These are phyloP conservation scores for Vanessa atalanta DNA, from an alignment of 1,140 invertebrate genomes.

Conservation along the genomic window DNA sequence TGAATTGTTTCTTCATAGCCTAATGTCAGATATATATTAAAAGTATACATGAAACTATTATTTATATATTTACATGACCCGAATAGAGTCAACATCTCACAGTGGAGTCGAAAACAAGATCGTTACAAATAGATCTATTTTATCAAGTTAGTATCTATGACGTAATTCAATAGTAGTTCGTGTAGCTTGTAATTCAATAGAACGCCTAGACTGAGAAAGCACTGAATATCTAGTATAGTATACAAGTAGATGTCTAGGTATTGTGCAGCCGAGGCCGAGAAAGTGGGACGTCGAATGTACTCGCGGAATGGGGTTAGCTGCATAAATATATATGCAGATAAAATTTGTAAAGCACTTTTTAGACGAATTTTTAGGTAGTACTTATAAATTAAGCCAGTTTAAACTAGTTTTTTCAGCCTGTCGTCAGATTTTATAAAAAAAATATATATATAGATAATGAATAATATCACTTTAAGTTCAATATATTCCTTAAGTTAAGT, in stretches of 20 bases:
- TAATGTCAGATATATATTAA: too few relatives aligned
- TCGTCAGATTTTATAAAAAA: not conserved
- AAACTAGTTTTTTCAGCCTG: not conserved
- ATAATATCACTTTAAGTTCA: too few relatives aligned
- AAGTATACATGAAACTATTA: too few relatives aligned
- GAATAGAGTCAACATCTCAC: not conserved
- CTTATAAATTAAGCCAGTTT: not conserved
- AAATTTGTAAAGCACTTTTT: not conserved
- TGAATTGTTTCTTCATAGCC: too few relatives aligned
- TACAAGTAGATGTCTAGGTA: conserved; percentile 45
- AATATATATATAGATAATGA: not conserved
- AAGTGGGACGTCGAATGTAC: conserved; percentile 60
- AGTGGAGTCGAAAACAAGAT: conserved; percentile 14
- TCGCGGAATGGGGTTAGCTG: conserved; percentile 52
- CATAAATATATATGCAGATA: conserved; percentile 39
- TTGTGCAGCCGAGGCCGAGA: conserved; percentile 54
- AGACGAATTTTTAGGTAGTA: conserved; percentile 2
- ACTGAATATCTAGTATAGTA: conserved; percentile 33
- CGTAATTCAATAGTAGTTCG: conserved; percentile 38
- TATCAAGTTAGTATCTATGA: conserved; percentile 31
- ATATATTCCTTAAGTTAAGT: too few relatives aligned
- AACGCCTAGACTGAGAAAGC: conserved; percentile 32
- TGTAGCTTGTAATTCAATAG: conserved; percentile 39
- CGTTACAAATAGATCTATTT: conserved; percentile 30
- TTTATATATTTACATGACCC: conserved; percentile 1